Conservation (phyloP, 1,140 invertebrate genomes). For the Penaeus indicus region DNA sequence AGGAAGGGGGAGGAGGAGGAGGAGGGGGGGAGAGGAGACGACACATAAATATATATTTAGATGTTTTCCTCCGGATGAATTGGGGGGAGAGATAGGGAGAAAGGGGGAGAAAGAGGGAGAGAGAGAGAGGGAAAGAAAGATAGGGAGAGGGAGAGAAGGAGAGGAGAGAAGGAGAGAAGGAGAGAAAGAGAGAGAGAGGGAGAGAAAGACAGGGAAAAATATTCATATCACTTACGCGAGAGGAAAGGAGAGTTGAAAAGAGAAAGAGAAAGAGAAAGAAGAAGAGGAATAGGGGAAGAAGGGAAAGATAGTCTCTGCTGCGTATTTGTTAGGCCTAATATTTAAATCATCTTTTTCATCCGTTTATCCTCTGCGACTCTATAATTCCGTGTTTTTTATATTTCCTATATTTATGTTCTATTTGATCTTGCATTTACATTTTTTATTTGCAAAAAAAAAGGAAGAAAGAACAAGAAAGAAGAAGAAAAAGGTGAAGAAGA, state of each 20-base stretch:
- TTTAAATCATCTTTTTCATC: too few relatives aligned
- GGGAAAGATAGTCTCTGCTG: too few relatives aligned
- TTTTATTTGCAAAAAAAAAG: not conserved
- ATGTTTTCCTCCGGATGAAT: not conserved
- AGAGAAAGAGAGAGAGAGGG: not conserved
- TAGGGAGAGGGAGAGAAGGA: not conserved
- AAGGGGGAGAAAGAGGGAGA: not conserved
- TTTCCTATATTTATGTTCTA: too few relatives aligned
- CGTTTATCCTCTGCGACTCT: too few relatives aligned
- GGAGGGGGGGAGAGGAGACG: not conserved
- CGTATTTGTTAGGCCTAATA: too few relatives aligned
- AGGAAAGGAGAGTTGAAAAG: not conserved
- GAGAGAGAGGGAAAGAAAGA: not conserved
- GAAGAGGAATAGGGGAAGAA: not conserved
- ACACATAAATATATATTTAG: slow-evolving; percentile 34
- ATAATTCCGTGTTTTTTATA: too few relatives aligned
- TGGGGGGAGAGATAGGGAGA: not conserved
- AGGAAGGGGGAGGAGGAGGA: not conserved
- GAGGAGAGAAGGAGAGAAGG: not conserved
- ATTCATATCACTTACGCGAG: not conserved
- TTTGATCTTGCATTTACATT: too few relatives aligned
- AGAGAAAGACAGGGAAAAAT: not conserved
- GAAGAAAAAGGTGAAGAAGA: not conserved
- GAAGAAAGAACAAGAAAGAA: not conserved
- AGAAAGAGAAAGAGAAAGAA: not conserved